Evolutionary conservation across 2,797 vertebrate species (phyloP), one percentile per base, ranked within the genome.

Genomic region (Pelochelys cantorii): DNA sequence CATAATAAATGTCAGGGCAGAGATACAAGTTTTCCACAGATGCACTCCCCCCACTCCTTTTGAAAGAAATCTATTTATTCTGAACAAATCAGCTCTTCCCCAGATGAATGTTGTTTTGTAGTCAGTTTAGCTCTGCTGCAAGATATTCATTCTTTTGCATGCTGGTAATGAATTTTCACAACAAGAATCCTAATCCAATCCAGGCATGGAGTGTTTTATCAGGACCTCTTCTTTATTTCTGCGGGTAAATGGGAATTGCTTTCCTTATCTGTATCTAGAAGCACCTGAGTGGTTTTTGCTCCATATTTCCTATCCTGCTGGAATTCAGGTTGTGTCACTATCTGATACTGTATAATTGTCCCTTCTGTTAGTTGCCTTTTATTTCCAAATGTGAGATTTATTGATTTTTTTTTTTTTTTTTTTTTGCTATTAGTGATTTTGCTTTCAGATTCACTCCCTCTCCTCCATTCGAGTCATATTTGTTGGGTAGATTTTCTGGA

Each of bases 21-120:
- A 93, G 92, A 93, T 79, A 94, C 68, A 87, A 86, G 87, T 95
- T 93, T 84, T 79, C 92, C 85, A 81, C 87, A 83, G 81, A 89
- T 86, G 3, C 52, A n/a, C 18, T 42, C 37, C n/a, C 11, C 9
- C 7, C 5, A 7, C n/a, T 11, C 55, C 48, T 87, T 84, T 89
- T 79, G 87, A 91, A 94, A 97, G 82, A 94, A 96, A 95, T 80
- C 89, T 95, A 91, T 97, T 96, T 97, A 96, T 95, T 97, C 94
- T 77, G 56, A 90, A 91, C 59, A 88, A 93, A 93, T 71, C 59
- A 0, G 74, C 93, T 89, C 90, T 92, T 79, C 77, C 84, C 88
- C 86, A 94, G 96, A 94, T 93, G 97, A 95, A 94, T 71, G 85
- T 83, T 84, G 83, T 92, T 93, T 95, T 94, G 84, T 17, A 74